Evolutionary conservation across 2,888 invertebrate genomes (phyloP), one percentile per base, ranked within the genome.

Genomic region (Gnatocerus cornutus): DNA sequence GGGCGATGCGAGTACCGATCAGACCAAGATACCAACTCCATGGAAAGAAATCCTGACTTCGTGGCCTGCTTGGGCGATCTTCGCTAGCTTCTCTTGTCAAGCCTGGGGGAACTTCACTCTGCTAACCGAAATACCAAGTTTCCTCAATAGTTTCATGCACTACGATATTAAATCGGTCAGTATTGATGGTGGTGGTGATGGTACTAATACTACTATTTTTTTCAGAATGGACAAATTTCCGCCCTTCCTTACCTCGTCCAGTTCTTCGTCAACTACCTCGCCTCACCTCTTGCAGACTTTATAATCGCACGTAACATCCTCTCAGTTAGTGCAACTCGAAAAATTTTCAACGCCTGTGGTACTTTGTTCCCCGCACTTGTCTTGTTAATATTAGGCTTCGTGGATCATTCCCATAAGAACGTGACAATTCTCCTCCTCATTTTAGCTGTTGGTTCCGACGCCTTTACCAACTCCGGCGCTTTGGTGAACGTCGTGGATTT

Each of bases 61-160:
- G 0, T 79, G 90, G 13, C 93, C 95, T 0, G 91, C 95, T 81
- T 90, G 92, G 89, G 90, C 93, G 0, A 86, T 95, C 2, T 82
- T 93, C 1, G 79, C 92, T 0, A 89, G 91, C 0, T 94, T 94
- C 79, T 89, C 90, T 71, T 90, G 92, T 0, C 92, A 94, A 73
- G 90, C 89, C 77, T 92, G 94, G 89, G 95, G 94, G 16, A 94
- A 93, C 84, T 94, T 93, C 90, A 93, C 93, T 21, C 85, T 95
- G n/a, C 86, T 95, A 0, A 94, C 94, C 0, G 92, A 95, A 82
- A 91, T 93, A 78, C 95, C 95, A 0, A 89, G 91, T 0, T 95
- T 94, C 80, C 91, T 95, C 89, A 89, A 89, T 75, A 88, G 89
- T 53, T 90, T 94, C 6, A 86, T 95, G 0, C 85, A 88, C 58